phyloP scores from a whole-genome alignment of 2,888 invertebrate genomes.

The Ormyrus nitidulus region DNA sequence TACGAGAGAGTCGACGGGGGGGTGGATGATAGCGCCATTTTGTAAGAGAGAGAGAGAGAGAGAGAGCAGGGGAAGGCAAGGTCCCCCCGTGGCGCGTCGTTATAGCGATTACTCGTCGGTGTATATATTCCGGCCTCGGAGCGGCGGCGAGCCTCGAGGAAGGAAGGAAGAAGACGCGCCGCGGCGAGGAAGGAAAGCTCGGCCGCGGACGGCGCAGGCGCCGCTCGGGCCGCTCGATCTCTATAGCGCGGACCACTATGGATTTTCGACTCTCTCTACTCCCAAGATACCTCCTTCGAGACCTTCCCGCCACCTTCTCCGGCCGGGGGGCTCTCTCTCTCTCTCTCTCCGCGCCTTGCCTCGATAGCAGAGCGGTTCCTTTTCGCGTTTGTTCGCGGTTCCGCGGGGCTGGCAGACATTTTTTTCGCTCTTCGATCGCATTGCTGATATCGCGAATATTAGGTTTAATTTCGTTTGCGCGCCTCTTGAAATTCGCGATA shows the following conservation, averaged over 20 bases:
- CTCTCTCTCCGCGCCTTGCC: neutral
- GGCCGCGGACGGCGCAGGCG: conserved; percentile 31
- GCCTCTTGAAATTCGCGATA: no score
- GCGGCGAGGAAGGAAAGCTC: conserved; percentile 23
- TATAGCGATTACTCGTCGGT: neutral
- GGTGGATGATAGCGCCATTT: conserved; percentile 19
- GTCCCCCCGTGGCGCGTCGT: no score
- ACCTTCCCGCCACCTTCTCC: neutral
- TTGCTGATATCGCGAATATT: no score
- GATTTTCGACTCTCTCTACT: conserved; percentile 68
- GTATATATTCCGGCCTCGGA: conserved; percentile 21
- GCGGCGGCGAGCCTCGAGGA: conserved; percentile 13
- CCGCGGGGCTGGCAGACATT: neutral
- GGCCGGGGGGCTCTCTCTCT: neutral
- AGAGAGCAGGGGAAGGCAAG: neutral
- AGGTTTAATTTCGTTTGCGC: no score
- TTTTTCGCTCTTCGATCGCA: no score
- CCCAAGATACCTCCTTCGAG: neutral
- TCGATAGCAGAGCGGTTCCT: neutral
- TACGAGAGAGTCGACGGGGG: neutral
- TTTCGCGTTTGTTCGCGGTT: neutral
- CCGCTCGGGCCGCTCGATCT: conserved; percentile 40
- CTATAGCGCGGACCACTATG: conserved; percentile 70
- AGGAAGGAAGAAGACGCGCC: conserved; percentile 43
- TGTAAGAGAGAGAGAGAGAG: neutral